phyloP scores from a whole-genome alignment of 2,888 invertebrate species.

The Drosophila affinis region DNA sequence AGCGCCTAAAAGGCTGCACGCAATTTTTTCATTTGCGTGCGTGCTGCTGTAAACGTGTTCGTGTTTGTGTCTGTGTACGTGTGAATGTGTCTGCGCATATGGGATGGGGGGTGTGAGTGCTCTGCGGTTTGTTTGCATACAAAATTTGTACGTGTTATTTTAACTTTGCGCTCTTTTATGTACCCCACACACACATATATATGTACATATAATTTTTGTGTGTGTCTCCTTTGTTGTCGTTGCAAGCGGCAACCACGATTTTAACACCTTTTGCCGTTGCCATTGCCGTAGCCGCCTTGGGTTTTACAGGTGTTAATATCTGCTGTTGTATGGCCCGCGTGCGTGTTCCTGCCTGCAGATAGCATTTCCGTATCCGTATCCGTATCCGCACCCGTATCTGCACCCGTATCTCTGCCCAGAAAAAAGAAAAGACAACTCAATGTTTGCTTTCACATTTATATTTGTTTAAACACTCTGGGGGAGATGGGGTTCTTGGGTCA shows the following conservation, averaged over 20 bases:
- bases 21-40: constrained; percentile 67
- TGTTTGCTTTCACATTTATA: constrained; percentile 69
- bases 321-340: constrained; percentile 53
- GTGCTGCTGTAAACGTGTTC: constrained; percentile 21
- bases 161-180: constrained; percentile 52
- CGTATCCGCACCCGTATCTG: constrained; percentile 24
- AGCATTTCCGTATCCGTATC: constrained; percentile 45
- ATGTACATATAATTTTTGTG: constrained; percentile 48
- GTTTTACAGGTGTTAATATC: constrained; percentile 73
- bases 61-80: constrained; percentile 4
- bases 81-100: constrained; percentile 10
- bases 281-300: constrained; percentile 33
- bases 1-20: constrained; percentile 74
- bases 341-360: constrained; percentile 62
- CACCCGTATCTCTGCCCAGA: background rate
- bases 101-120: constrained; percentile 2
- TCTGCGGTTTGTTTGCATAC: constrained; percentile 67
- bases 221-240: constrained; percentile 40
- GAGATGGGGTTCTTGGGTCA: constrained; percentile 24
- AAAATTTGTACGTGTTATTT: constrained; percentile 70
- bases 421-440: constrained; percentile 24
- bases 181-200: constrained; percentile 33
- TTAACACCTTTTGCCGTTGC: constrained; percentile 50
- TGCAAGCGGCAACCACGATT: constrained; percentile 36
- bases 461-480: constrained; percentile 70